A percentile compares a stretch with the other conserved stretches of the same genome.
Evolutionary conservation across 1,140 invertebrate species (phyloP).

Genomic region (Camponotus vicinus): DNA sequence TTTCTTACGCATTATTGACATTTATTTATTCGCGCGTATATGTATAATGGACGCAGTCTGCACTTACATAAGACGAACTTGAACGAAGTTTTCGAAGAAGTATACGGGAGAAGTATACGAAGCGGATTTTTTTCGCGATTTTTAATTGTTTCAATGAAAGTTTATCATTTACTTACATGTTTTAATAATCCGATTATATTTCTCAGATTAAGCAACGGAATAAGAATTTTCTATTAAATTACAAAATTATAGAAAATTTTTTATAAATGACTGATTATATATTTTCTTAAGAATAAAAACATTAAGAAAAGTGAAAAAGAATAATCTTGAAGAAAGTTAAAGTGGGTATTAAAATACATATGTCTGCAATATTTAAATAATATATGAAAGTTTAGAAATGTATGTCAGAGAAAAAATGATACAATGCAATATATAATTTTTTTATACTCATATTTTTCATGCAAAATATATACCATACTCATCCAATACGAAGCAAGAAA

Average conservation of each 20-base stretch:
- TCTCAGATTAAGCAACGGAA: background rate
- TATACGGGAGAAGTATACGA: background rate
- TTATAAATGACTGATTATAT: background rate
- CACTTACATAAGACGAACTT: slow-evolving; percentile 58
- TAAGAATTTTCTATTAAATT: slow-evolving; percentile 6
- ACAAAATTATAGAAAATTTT: slow-evolving; percentile 2
- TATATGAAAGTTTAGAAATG: background rate
- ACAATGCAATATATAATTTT: background rate
- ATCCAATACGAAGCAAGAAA: slow-evolving; percentile 13
- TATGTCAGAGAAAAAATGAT: background rate
- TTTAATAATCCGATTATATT: background rate
- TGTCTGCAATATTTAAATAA: slow-evolving; percentile 7
- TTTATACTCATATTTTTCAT: background rate
- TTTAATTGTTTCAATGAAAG: background rate
- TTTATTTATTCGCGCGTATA: background rate
- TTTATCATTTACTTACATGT: background rate
- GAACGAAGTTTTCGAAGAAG: background rate
- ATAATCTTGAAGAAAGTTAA: background rate
- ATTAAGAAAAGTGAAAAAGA: background rate
- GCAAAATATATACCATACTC: background rate
- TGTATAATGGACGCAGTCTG: background rate
- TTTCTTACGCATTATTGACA: slow-evolving; percentile 5
- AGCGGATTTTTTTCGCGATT: slow-evolving; percentile 7
- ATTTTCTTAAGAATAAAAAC: background rate
- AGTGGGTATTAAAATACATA: background rate